Percentiles rank a stretch among this genome's conserved stretches.
phyloP scores from a whole-genome alignment of 2,113 vertebrate genomes.

The Zonotrichia leucophrys region DNA sequence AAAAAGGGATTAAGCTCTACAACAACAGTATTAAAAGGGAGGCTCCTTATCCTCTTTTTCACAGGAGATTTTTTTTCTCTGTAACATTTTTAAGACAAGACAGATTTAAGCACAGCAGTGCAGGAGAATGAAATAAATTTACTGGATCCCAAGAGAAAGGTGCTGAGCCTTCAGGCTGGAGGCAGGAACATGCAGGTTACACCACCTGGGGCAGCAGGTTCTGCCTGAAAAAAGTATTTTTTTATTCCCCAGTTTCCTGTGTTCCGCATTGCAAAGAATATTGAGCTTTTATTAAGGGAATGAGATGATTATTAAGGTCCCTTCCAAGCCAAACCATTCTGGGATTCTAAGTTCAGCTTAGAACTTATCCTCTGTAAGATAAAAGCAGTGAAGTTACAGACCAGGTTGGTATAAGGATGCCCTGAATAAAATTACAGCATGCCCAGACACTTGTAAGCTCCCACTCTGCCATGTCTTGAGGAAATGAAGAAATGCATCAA shows the following conservation, averaged over 20 bases:
- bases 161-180: not conserved
- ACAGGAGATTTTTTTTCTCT: not conserved
- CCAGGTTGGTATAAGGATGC: not conserved
- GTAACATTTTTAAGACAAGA: fast-evolving
- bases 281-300: not conserved
- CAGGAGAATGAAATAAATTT: not conserved
- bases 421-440: not conserved
- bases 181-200: not conserved
- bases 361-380: not conserved
- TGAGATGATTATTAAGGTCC: not conserved
- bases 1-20: not conserved
- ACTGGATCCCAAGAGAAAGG: not conserved
- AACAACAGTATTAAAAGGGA: not conserved
- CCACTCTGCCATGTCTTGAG: not conserved
- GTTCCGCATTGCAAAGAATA: not conserved
- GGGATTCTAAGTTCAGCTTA: not conserved
- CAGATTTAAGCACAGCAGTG: not conserved
- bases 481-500: not conserved
- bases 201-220: not conserved
- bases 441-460: not conserved
- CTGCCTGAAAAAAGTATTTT: not conserved
- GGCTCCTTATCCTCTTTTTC: not conserved
- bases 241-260: not conserved
- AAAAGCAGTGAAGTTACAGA: not conserved
- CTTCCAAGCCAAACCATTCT: not conserved